Conservation (phyloP, 2,888 invertebrate species). For the Apodemia duryi region DNA sequence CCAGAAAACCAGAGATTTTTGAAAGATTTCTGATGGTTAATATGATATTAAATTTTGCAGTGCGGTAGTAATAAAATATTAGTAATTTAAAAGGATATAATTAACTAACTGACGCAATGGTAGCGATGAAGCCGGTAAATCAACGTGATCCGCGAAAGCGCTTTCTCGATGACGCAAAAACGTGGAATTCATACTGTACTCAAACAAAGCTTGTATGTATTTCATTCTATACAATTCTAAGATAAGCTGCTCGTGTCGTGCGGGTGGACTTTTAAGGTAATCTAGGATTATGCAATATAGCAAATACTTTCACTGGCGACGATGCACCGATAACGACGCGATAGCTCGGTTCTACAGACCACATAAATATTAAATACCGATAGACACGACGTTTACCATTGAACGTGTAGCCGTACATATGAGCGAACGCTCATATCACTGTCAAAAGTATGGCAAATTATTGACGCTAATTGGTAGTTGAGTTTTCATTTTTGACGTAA, state of each 20-base stretch:
- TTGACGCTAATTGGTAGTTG: too few relatives aligned
- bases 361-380: too few relatives aligned
- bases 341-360: background rate
- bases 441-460: too few relatives aligned
- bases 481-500: too few relatives aligned
- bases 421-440: too few relatives aligned
- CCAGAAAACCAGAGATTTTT: too few relatives aligned
- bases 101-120: slow-evolving; percentile 28
- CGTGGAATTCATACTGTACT: slow-evolving; percentile 25
- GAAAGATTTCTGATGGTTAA: too few relatives aligned
- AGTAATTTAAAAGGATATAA: slow-evolving; percentile 2
- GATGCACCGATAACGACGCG: background rate
- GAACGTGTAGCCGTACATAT: too few relatives aligned
- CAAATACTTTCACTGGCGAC: background rate
- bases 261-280: background rate
- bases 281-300: background rate
- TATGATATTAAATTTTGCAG: too few relatives aligned
- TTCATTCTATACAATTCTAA: background rate
- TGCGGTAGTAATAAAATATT: background rate
- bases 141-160: slow-evolving; percentile 35
- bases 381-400: too few relatives aligned
- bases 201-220: slow-evolving; percentile 18
- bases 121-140: slow-evolving; percentile 20
- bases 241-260: background rate
- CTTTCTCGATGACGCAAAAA: slow-evolving; percentile 38